Evolutionary conservation across 2,888 invertebrate genomes (phyloP), one percentile per base, ranked within the genome.

Genomic region (Cylloceria caligata): DNA sequence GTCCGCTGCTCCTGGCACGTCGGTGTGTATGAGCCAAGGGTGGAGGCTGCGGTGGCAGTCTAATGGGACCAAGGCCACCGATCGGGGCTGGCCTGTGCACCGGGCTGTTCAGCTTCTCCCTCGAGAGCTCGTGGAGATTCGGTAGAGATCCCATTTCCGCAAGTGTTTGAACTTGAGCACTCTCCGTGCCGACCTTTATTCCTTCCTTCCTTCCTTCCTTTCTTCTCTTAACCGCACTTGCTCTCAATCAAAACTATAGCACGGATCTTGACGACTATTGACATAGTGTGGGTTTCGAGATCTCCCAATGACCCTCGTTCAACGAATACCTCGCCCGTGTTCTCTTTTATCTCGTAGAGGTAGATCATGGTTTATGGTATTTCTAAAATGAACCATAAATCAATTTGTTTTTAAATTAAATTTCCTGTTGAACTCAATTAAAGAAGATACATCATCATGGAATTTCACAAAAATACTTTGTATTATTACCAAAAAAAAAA

Each of bases 111-210:
- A 91, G 89, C 76, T 91, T 92, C 39, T 90, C 92, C 80, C 89
- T 93, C 88, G 94, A 94, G 88, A 95, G 93, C 88, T 95, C 95
- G 89, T 95, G 95, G 80, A 95, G 91, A 92, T 95, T 95, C 84
- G 95, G 95, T 88, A 95, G 90, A 87, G 95, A 95, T 72, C 95
- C 95, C 95, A 95, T 95, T 65, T 69, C 34, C 21, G 16, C 21
- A 21, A 42, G 49, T 60, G 16, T 34, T 9, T 16, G n/a, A 7
- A 7, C 9, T 34, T 30, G n/a, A 24, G 4, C 27, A 24, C 52
- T 9, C 4, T 1, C 55, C 11, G 27, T n/a, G 13, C 13, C 27
- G 60, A 60, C 19, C 62, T 39, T 39, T 7, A 27, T 57, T 16
- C 27, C 71, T 36, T 36, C 47, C 19, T 47, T 89, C 89, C 30